Percentiles rank a stretch among this genome's conserved stretches.
phyloP scores from a whole-genome alignment of 1,140 invertebrate species.

The Dermatophagoides farinae region DNA sequence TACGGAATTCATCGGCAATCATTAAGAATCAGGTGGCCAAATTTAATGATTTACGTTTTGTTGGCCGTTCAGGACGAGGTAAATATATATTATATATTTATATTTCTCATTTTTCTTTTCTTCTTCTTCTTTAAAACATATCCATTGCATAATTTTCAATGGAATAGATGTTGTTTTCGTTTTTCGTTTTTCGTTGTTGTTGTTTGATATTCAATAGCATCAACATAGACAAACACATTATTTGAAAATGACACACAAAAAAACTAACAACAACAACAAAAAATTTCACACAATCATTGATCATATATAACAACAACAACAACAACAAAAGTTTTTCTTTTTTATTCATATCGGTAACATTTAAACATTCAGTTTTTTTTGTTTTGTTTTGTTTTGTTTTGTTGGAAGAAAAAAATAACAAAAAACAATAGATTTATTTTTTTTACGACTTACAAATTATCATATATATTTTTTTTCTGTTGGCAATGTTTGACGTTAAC shows the following conservation, averaged over 20 bases:
- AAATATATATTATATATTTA: constrained; percentile 26
- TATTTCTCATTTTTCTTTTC: not conserved
- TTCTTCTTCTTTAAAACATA: not conserved
- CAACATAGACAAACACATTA: not conserved
- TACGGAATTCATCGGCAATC: constrained; percentile 73
- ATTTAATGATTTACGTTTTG: constrained; percentile 89
- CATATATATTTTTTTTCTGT: too few relatives aligned
- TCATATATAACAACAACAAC: too few relatives aligned
- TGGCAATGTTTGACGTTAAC: too few relatives aligned
- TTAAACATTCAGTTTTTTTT: too few relatives aligned
- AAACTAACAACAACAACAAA: not conserved
- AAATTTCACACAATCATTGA: too few relatives aligned
- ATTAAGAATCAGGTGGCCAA: constrained; percentile 95
- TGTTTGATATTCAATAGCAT: not conserved
- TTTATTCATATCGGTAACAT: too few relatives aligned
- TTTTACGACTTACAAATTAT: too few relatives aligned
- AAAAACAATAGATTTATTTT: too few relatives aligned
- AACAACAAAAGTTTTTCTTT: too few relatives aligned
- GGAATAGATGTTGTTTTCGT: not conserved
- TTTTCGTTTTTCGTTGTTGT: not conserved
- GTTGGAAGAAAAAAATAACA: too few relatives aligned
- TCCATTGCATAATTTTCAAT: not conserved
- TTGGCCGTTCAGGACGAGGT: constrained; percentile 90
- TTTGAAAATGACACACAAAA: not conserved
- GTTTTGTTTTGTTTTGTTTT: too few relatives aligned